Evolutionary conservation across 1,140 invertebrate species (phyloP).

Genomic region (Brachionus sp.): DNA sequence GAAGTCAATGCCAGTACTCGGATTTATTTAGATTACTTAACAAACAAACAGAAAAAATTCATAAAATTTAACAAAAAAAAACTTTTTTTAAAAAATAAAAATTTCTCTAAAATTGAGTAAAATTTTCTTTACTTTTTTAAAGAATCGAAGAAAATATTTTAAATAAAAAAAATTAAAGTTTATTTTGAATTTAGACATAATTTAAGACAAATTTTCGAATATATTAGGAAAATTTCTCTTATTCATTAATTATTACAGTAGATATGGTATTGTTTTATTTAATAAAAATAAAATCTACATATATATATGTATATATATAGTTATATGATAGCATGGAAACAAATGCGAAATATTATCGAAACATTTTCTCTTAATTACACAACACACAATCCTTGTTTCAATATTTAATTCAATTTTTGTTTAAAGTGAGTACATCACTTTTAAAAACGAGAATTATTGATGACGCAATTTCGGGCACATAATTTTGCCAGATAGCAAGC

Average conservation of each 20-base stretch:
- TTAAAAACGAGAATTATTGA: not conserved
- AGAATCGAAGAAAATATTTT: too few relatives aligned
- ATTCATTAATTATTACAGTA: not conserved
- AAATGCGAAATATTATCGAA: not conserved
- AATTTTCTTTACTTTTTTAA: too few relatives aligned
- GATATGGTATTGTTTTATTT: not conserved
- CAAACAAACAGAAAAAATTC: too few relatives aligned
- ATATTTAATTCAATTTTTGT: not conserved
- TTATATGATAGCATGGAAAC: not conserved
- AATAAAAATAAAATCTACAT: not conserved
- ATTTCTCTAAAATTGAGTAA: too few relatives aligned
- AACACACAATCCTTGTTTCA: not conserved
- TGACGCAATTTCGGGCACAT: not conserved
- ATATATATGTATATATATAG: too few relatives aligned
- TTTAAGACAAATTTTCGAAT: not conserved
- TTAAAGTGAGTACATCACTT: not conserved
- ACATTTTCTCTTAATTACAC: not conserved
- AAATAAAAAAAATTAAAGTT: not conserved
- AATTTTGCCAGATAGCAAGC: not conserved
- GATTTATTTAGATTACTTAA: too few relatives aligned
- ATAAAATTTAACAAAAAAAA: too few relatives aligned
- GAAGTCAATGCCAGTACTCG: too few relatives aligned
- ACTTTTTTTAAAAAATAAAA: too few relatives aligned
- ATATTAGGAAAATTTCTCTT: not conserved
- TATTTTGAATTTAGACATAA: not conserved